phyloP scores from a whole-genome alignment of 2,797 vertebrate genomes.

The Choloepus didactylus region DNA sequence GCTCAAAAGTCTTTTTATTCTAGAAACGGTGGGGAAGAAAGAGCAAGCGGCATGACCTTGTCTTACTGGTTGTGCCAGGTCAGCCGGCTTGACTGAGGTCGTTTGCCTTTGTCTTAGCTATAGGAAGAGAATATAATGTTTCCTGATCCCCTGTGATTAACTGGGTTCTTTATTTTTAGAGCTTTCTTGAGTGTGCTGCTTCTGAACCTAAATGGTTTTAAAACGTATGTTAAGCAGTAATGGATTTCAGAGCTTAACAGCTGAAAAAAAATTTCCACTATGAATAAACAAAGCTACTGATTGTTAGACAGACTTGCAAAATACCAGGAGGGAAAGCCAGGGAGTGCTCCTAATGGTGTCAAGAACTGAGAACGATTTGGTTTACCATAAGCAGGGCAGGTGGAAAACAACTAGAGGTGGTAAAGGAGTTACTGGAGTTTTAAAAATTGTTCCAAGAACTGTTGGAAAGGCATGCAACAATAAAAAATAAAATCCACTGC shows the following conservation, averaged over 20 bases:
- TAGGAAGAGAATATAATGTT: not conserved
- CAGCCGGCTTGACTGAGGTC: not conserved
- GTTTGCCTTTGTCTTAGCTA: not conserved
- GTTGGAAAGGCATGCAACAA: fast-evolving
- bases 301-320: not conserved
- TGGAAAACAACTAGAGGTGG: not conserved
- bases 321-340: not conserved
- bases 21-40: not conserved
- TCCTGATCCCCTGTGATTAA: too few species aligned
- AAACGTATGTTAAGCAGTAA: not conserved
- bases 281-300: conserved; percentile 8
- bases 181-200: not conserved
- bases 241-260: not conserved
- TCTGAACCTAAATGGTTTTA: not conserved
- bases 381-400: not conserved
- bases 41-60: not conserved
- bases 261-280: not conserved
- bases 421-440: not conserved
- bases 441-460: not conserved
- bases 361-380: fast-evolving
- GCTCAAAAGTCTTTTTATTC: not conserved
- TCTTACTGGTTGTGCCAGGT: not conserved
- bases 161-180: not conserved
- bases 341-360: fast-evolving
- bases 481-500: fast-evolving